Base-by-base conservation (phyloP, 2,888 invertebrate species). In the Zygogramma bicolorata region DNA sequence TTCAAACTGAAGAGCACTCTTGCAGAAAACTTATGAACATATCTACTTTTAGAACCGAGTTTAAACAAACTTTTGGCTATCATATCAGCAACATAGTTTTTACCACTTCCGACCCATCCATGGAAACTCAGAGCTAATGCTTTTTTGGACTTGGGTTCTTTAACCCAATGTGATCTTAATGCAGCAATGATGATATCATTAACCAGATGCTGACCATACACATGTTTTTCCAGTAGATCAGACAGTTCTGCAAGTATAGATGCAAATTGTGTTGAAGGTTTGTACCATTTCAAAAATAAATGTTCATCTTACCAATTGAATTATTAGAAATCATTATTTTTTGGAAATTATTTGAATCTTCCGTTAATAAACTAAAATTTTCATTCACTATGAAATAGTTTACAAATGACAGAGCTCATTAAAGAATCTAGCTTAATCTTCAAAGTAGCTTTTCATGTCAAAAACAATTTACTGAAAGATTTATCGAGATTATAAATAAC, bases 111-210 rank as follows among this genome's bases (percentile, higher is more conserved):
- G 0, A 97, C 94, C 88, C 93, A 93, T 0, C 99, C 99, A 87
- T 99, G 98, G 80, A 99, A 94, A 82, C 97, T 97, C 81, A 99
- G 89, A 0, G 94, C 95, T 57, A 99, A 87, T 20, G 99, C 94
- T 86, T 98, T 97, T 42, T 85, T 84, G 4, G 90, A 89, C 58
- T 89, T 87, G n/a, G 8, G 15, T 34, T 58, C 31, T 15, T 83
- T 79, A 71, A 22, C 25, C 71, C 91, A 87, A 84, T 95, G 94
- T 73, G 89, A 90, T 77, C 88, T 88, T 4, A 97, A 88, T 25
- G 93, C 92, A 65, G 91, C 89, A 27, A 18, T 3, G 42, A 93
- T 85, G 4, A 96, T 88, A 65, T 92, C 90, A 77, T 88, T 86
- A 0, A 94, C 95, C 79, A 98, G 89, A 76, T 96, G 96, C 83